Evolutionary conservation across 2,113 vertebrate genomes (phyloP).

Genomic region (Cyprinus carpio): DNA sequence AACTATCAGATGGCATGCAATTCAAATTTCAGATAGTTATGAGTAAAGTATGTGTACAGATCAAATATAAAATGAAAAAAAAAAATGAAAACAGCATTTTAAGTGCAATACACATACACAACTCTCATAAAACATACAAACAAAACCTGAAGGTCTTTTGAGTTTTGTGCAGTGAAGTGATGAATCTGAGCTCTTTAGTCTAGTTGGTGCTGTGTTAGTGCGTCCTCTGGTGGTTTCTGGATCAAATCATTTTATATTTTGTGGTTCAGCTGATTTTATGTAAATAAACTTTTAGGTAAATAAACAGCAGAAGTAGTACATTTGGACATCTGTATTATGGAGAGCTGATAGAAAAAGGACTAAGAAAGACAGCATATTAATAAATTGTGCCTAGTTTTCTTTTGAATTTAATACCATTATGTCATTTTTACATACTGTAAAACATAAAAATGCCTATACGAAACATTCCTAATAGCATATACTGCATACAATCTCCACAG

Average conservation of each 20-base stretch:
- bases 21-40: not conserved
- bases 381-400: not conserved
- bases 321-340: not conserved
- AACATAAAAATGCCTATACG: not conserved
- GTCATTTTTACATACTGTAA: not conserved
- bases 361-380: not conserved
- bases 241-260: not conserved
- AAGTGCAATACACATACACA: not conserved
- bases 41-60: not conserved
- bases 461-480: not conserved
- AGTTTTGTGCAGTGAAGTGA: not conserved
- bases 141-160: not conserved
- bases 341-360: not conserved
- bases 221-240: slow-evolving; percentile 16
- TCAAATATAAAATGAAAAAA: not conserved
- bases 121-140: not conserved
- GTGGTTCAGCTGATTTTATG: not conserved
- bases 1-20: not conserved
- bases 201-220: not conserved
- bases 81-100: not conserved
- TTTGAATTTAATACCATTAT: not conserved
- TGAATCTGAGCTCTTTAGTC: not conserved
- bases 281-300: not conserved
- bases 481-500: not conserved
- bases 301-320: not conserved